Conservation (phyloP, 1,140 invertebrate species). For the Piezodorus guildinii region DNA sequence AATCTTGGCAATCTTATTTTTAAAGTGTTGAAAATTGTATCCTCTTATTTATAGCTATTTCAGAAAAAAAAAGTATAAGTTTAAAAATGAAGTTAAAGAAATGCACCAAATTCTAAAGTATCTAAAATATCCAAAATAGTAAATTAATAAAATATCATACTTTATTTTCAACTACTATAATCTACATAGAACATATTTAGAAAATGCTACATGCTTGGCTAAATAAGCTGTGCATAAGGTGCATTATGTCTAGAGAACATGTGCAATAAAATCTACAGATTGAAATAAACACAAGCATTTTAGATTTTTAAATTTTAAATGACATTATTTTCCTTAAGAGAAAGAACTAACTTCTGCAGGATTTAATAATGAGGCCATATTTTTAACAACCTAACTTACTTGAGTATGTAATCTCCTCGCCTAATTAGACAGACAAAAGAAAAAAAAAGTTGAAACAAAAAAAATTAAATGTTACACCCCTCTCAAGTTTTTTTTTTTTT, state of each 20-base stretch:
- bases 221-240: not conserved
- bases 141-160: too few species aligned
- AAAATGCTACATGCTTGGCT: conserved; percentile 10
- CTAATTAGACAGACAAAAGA: conserved; percentile 28
- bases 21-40: too few species aligned
- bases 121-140: too few species aligned
- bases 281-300: too few species aligned
- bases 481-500: not conserved
- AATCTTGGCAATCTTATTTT: too few species aligned
- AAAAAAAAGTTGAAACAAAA: conserved; percentile 18
- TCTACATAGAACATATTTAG: not conserved
- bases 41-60: too few species aligned
- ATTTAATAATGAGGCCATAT: conserved; percentile 12
- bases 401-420: conserved; percentile 32
- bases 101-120: too few species aligned
- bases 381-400: conserved; percentile 32
- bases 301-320: too few species aligned
- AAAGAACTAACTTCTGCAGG: conserved; percentile 14
- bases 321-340: too few species aligned
- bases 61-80: too few species aligned
- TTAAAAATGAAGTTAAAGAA: too few species aligned
- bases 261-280: not conserved
- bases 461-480: not conserved
- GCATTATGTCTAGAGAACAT: not conserved
- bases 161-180: not conserved